phyloP scores from a whole-genome alignment of 2,113 vertebrate genomes.

The Urocitellus parryii region DNA sequence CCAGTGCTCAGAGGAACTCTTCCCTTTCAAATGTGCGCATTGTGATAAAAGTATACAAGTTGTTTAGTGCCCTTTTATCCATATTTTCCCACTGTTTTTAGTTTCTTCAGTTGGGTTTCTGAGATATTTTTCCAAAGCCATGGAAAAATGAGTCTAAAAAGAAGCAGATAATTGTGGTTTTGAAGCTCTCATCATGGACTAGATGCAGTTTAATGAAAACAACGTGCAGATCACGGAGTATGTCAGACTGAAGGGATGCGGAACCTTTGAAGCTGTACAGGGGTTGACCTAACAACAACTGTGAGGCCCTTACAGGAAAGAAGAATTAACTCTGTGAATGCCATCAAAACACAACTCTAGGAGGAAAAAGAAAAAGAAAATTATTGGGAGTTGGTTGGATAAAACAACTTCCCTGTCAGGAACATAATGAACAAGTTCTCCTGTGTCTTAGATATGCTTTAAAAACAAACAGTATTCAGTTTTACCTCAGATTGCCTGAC shows the following conservation, averaged over 20 bases:
- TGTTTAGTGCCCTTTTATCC: slow-evolving; percentile 66
- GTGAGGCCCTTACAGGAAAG: slow-evolving; percentile 88
- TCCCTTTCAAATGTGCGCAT: not conserved
- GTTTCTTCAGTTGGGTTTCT: slow-evolving; percentile 74
- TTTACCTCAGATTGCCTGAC: not conserved
- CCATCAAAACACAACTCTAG: slow-evolving; percentile 78
- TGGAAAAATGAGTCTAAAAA: slow-evolving; percentile 84
- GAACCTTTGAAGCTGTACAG: slow-evolving; percentile 95
- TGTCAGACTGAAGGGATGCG: slow-evolving; percentile 88
- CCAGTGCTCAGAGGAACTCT: not conserved
- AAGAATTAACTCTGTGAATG: slow-evolving; percentile 86
- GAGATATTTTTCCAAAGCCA: slow-evolving; percentile 82
- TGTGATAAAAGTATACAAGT: slow-evolving; percentile 57
- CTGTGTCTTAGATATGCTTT: not conserved
- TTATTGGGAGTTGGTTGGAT: not conserved
- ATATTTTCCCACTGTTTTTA: slow-evolving; percentile 70
- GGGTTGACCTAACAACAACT: slow-evolving; percentile 93
- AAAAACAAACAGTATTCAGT: not conserved
- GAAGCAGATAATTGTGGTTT: slow-evolving; percentile 84
- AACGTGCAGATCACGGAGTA: slow-evolving; percentile 86
- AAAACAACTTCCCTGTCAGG: slow-evolving; percentile 13
- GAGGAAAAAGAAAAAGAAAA: not conserved
- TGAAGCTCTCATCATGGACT: slow-evolving; percentile 87
- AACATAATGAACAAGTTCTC: not conserved
- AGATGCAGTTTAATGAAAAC: slow-evolving; percentile 88